These are phyloP conservation scores for Dreissena rostriformis DNA, from an alignment of 1,140 invertebrate species.

Conservation along the genomic window DNA sequence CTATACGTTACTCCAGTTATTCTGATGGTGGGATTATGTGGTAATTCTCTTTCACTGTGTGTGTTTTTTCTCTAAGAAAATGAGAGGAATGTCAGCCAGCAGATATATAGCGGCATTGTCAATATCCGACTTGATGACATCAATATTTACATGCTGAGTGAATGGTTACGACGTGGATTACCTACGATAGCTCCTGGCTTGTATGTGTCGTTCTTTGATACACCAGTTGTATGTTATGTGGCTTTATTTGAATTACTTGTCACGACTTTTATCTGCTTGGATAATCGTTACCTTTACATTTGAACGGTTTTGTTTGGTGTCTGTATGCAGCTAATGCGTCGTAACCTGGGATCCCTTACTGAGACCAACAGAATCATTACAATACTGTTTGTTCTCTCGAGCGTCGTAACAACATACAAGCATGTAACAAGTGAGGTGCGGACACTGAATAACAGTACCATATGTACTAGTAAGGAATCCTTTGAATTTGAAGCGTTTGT, in stretches of 20 bases:
- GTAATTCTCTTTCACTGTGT: slow-evolving; percentile 70
- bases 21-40: slow-evolving; percentile 69
- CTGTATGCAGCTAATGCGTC: slow-evolving; percentile 63
- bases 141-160: slow-evolving; percentile 64
- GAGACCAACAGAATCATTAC: slow-evolving; percentile 57
- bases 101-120: slow-evolving; percentile 66
- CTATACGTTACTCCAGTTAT: slow-evolving; percentile 53
- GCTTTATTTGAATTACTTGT: slow-evolving; percentile 71
- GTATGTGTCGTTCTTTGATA: slow-evolving; percentile 57
- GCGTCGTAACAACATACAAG: slow-evolving; percentile 65
- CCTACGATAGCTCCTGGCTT: slow-evolving; percentile 10
- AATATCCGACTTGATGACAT: slow-evolving; percentile 61
- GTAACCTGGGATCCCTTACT: slow-evolving; percentile 52
- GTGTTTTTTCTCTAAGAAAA: slow-evolving; percentile 72
- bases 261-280: slow-evolving; percentile 75
- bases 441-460: slow-evolving; percentile 13
- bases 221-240: slow-evolving; percentile 69
- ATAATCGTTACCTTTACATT: slow-evolving; percentile 75
- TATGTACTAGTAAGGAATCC: slow-evolving; percentile 53
- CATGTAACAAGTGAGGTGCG: slow-evolving; percentile 63
- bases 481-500: slow-evolving; percentile 60
- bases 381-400: slow-evolving; percentile 38
- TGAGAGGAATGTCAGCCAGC: slow-evolving; percentile 72
- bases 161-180: slow-evolving; percentile 67
- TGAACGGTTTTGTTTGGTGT: slow-evolving; percentile 75